Conservation (phyloP, 2,888 invertebrate species). For the Pheosia gnoma region DNA sequence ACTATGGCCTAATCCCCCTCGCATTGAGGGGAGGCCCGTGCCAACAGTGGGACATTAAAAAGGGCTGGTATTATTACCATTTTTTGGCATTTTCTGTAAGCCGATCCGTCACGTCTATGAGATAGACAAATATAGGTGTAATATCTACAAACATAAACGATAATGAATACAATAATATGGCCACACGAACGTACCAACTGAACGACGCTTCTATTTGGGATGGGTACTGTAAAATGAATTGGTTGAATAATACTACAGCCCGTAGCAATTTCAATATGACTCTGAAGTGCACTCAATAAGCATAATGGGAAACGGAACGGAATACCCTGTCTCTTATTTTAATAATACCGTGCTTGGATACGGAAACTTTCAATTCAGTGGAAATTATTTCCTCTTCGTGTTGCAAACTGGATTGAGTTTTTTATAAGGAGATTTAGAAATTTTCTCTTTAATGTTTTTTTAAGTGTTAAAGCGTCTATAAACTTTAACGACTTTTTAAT, state of each 20-base stretch:
- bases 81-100: too few species aligned
- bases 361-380: slow-evolving; percentile 1
- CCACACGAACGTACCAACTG: too few species aligned
- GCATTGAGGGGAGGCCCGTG: too few species aligned
- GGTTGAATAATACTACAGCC: slow-evolving; percentile 1
- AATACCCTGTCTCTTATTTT: slow-evolving; percentile 4
- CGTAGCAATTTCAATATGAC: slow-evolving; percentile 6
- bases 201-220: too few species aligned
- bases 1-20: too few species aligned
- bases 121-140: too few species aligned
- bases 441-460: background rate
- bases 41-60: too few species aligned
- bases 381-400: slow-evolving; percentile 5
- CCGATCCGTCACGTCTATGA: too few species aligned
- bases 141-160: too few species aligned
- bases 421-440: background rate
- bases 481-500: background rate
- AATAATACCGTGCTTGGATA: background rate
- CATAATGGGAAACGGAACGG: slow-evolving; percentile 1
- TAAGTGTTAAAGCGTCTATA: background rate
- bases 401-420: background rate
- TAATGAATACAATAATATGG: too few species aligned
- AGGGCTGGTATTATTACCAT: too few species aligned
- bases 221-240: too few species aligned
- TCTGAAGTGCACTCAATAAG: slow-evolving; percentile 8